Evolutionary conservation across 2,113 vertebrate species (phyloP), one percentile per base, ranked within the genome.

Genomic region (Misgurnus mizolepis): DNA sequence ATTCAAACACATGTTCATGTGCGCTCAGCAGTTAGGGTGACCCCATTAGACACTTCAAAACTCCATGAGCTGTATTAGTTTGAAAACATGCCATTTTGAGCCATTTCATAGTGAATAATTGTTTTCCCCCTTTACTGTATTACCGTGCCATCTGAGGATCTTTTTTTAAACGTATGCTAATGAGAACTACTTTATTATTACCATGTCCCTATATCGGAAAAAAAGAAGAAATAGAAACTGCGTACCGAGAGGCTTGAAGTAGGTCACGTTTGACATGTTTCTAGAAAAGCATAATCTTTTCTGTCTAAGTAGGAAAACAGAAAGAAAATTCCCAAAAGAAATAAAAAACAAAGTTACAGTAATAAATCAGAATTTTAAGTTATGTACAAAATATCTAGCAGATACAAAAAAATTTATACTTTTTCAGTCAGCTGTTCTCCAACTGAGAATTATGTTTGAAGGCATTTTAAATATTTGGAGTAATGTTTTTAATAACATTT

Each of bases 241-340:
- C 41, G 8, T 47, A 64, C 53, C 53, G 56, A 62, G 18, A 76
- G 65, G n/a, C 58, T 43, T 27, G 69, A 61, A 67, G 39, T 75
- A 83, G 64, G 71, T 40, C 45, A 53, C 27, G 40, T 14, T 17
- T 80, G 70, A 74, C 34, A 45, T n/a, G 22, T 70, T 71, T 65
- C 68, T 71, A 62, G 45, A 71, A 79, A 53, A 40, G 7, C 55
- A 18, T 22, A 49, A 70, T 71, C 15, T 53, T 49, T 18, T 56
- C 2, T 47, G 39, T 79, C 67, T 64, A 8, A 70, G n/a, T 27
- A n/a, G 43, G 4, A 53, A 22, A 60, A 75, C 49, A 41, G 67
- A 17, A 50, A 73, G 9, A n/a, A 66, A 67, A n/a, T 8, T 12
- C 39, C 60, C 43, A 60, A 14, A 66, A 65, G 22, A 64, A 66